These are phyloP conservation scores for Ophion ventricosus DNA, from an alignment of 2,888 invertebrate species.

Conservation along the genomic window DNA sequence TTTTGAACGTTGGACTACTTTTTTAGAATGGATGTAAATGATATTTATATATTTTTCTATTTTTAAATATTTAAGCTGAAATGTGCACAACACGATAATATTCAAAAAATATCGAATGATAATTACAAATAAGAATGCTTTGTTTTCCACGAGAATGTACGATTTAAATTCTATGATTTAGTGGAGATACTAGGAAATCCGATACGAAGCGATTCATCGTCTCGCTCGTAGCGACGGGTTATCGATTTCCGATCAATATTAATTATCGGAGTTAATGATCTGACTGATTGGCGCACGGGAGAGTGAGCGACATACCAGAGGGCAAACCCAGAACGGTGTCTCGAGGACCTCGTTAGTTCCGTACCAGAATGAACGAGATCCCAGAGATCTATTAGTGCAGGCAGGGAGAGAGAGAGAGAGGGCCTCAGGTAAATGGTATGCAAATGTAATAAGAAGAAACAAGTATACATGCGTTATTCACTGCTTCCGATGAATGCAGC, in stretches of 20 bases:
- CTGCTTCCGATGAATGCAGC: not conserved
- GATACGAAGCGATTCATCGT: constrained; percentile 29
- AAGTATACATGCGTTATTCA: not conserved
- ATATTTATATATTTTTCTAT: not conserved
- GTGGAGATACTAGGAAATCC: not conserved
- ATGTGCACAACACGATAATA: not conserved
- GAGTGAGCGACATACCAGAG: constrained; percentile 37
- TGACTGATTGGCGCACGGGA: constrained; percentile 76
- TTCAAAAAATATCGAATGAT: not conserved
- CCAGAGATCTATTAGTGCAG: constrained; percentile 31
- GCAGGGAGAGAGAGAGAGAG: constrained; percentile 23
- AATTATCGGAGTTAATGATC: constrained; percentile 80
- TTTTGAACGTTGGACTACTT: not conserved
- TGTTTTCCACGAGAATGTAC: not conserved
- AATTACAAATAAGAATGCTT: not conserved
- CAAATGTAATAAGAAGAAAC: not conserved
- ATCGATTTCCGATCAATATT: constrained; percentile 79
- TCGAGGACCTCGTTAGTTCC: constrained; percentile 80
- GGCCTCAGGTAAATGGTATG: constrained; percentile 14
- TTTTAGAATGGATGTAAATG: not conserved
- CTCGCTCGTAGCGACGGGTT: constrained; percentile 59
- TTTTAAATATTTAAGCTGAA: not conserved
- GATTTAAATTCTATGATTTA: not conserved
- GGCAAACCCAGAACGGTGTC: constrained; percentile 69
- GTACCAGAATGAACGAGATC: constrained; percentile 61